Conservation (phyloP, 2,113 vertebrate genomes). For the Tylochromis polylepis region DNA sequence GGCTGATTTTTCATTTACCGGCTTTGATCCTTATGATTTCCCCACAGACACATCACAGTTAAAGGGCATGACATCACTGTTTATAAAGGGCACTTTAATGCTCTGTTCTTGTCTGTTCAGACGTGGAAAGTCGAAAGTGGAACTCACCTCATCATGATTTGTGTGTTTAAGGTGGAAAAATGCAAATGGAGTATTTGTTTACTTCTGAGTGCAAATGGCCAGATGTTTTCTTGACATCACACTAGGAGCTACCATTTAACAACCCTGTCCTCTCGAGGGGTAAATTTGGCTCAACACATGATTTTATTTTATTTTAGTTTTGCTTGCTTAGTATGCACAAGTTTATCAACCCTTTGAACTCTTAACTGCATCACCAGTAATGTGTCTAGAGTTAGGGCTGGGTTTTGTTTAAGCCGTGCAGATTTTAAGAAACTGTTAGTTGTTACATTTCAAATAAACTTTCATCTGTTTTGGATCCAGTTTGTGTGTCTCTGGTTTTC, state of each 20-base stretch:
- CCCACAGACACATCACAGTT: conserved; percentile 1
- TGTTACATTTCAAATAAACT: neutral
- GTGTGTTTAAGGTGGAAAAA: neutral
- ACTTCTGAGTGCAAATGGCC: neutral
- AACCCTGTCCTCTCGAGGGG: neutral
- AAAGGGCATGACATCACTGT: conserved; percentile 16
- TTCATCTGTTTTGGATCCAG: neutral
- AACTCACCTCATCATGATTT: neutral
- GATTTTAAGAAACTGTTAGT: neutral
- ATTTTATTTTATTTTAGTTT: neutral
- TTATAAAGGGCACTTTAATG: neutral
- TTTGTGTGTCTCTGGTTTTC: neutral
- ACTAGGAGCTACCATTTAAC: neutral
- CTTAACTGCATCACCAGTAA: neutral
- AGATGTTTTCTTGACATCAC: neutral
- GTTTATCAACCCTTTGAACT: neutral
- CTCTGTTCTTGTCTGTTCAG: neutral
- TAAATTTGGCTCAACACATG: neutral
- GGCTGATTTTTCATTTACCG: conserved; percentile 3
- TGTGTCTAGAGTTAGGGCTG: neutral
- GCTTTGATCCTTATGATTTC: conserved; percentile 30
- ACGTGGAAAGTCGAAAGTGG: neutral
- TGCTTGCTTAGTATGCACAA: neutral
- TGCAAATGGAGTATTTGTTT: neutral
- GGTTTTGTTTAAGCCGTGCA: neutral